phyloP scores from a whole-genome alignment of 2,113 vertebrate species.

The Bungarus multicinctus region DNA sequence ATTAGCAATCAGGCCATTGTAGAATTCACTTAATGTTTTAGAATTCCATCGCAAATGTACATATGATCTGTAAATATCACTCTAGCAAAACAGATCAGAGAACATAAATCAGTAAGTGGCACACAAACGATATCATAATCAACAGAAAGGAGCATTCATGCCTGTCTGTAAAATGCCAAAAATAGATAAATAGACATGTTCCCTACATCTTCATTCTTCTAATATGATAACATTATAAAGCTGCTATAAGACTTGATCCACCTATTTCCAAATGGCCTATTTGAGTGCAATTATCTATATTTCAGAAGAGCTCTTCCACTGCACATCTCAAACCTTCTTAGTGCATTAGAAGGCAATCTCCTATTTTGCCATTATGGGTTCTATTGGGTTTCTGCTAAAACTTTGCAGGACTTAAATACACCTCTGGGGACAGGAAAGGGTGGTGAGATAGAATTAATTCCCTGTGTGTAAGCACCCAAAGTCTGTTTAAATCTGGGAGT shows the following conservation, averaged over 20 bases:
- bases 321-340: not conserved
- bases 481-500: not conserved
- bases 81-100: not conserved
- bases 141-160: too few species aligned
- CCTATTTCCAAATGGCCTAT: not conserved
- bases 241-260: not conserved
- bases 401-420: not conserved
- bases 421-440: not conserved
- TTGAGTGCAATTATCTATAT: not conserved
- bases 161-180: not conserved
- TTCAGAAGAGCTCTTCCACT: not conserved
- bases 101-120: not conserved
- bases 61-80: not conserved
- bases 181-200: not conserved
- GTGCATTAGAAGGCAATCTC: not conserved
- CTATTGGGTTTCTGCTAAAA: not conserved
- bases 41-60: not conserved
- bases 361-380: not conserved
- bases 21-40: not conserved
- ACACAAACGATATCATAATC: not conserved
- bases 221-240: not conserved
- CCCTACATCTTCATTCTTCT: not conserved
- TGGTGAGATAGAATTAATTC: not conserved
- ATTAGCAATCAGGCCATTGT: rapidly evolving
- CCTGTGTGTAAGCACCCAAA: not conserved